phyloP scores from a whole-genome alignment of 2,113 vertebrate species.

The Mola mola region DNA sequence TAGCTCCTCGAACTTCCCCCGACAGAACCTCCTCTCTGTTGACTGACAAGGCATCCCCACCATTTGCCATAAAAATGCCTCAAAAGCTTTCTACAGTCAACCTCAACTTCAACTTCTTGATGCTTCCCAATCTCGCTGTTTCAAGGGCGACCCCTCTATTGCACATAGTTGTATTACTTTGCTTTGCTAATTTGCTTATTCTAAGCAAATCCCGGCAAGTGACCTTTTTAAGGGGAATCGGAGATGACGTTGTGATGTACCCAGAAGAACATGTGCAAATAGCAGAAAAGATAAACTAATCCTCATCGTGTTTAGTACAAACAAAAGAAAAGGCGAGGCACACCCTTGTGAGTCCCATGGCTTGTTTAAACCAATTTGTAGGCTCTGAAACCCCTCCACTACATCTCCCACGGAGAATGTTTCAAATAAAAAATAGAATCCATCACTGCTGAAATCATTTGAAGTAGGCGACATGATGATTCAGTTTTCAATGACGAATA shows the following conservation, averaged over 20 bases:
- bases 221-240: not conserved
- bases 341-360: not conserved
- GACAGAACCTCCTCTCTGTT: constrained; percentile 1
- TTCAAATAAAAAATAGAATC: not conserved
- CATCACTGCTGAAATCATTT: not conserved
- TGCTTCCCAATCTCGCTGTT: too few species aligned
- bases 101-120: constrained; percentile 14
- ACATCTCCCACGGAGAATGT: too few species aligned
- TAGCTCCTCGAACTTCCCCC: constrained; percentile 1
- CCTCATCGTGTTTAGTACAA: constrained; percentile 5
- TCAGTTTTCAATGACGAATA: not conserved
- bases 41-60: constrained; percentile 5
- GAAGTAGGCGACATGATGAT: not conserved
- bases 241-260: constrained; percentile 8
- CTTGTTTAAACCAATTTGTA: constrained; percentile 4
- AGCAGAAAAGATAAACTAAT: constrained; percentile 24
- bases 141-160: too few species aligned
- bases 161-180: too few species aligned
- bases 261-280: constrained; percentile 28
- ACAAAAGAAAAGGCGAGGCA: constrained; percentile 7
- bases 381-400: not conserved
- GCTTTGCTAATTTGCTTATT: too few species aligned
- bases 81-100: constrained; percentile 2
- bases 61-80: constrained; percentile 15
- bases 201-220: not conserved